Conservation (phyloP, 2,113 vertebrate species). For the Ochotona princeps region DNA sequence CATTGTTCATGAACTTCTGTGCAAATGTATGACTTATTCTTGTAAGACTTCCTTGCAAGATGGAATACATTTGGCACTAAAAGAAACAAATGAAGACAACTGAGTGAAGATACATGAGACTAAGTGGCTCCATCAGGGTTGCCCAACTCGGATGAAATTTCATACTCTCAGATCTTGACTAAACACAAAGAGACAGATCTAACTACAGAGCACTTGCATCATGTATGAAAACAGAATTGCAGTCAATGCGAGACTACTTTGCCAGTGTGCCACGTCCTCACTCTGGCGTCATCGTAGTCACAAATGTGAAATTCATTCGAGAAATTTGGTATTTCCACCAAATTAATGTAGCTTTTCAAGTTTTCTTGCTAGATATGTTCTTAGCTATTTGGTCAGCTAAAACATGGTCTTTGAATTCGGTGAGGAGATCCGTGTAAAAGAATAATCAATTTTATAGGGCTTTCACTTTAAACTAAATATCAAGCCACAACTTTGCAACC, state of each 20-base stretch:
- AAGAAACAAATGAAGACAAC: constrained; percentile 62
- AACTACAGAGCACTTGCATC: constrained; percentile 57
- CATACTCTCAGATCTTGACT: constrained; percentile 57
- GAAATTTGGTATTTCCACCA: constrained; percentile 60
- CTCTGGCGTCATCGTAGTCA: constrained; percentile 47
- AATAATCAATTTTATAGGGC: constrained; percentile 56
- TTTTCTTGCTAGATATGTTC: constrained; percentile 66
- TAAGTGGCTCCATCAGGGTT: constrained; percentile 44
- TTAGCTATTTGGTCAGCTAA: constrained; percentile 59
- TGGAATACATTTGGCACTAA: constrained; percentile 63
- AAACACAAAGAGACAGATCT: constrained; percentile 52
- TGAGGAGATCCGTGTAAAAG: constrained; percentile 62
- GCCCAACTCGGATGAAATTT: constrained; percentile 25
- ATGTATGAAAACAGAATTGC: constrained; percentile 73
- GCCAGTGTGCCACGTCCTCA: constrained; percentile 13
- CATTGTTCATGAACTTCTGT: constrained; percentile 34
- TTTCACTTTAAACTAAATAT: constrained; percentile 60
- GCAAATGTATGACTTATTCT: background rate
- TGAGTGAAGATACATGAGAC: constrained; percentile 35
- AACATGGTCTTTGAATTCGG: constrained; percentile 63
- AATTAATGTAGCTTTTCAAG: constrained; percentile 62
- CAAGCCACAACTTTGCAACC: constrained; percentile 60
- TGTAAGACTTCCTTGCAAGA: constrained; percentile 53
- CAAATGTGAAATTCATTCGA: constrained; percentile 58
- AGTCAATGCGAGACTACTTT: constrained; percentile 47